A percentile compares a stretch with the other conserved stretches of the same genome.
phyloP scores from a whole-genome alignment of 2,113 vertebrate genomes.

The Chaetorhynchus papuensis region DNA sequence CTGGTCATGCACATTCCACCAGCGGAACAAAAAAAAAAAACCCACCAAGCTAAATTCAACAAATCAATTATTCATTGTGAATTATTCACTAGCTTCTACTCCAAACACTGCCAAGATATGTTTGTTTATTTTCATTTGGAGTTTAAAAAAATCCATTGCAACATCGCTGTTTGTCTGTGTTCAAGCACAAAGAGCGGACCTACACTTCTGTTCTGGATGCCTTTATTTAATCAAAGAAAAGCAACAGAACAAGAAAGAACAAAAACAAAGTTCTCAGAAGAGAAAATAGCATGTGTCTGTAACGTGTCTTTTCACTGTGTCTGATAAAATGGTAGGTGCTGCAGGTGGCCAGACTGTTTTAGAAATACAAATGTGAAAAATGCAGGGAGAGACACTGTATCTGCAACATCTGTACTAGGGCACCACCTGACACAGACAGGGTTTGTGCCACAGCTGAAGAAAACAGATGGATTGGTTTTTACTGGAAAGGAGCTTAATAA shows the following conservation, averaged over 20 bases:
- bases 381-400: neutral
- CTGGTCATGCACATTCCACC: constrained; percentile 49
- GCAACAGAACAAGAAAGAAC: neutral
- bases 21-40: neutral
- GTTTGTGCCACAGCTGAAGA: neutral
- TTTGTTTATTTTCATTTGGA: constrained; percentile 69
- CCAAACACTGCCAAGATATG: constrained; percentile 58
- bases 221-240: constrained; percentile 38
- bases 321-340: neutral
- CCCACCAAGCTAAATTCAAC: constrained; percentile 58
- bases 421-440: neutral
- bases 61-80: constrained; percentile 74
- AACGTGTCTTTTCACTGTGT: neutral
- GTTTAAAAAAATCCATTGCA: constrained; percentile 56
- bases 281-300: neutral
- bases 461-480: neutral
- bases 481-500: neutral
- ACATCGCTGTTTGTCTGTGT: constrained; percentile 49
- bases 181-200: constrained; percentile 37
- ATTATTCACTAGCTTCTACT: constrained; percentile 68
- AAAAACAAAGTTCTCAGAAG: constrained; percentile 22
- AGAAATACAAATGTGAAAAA: neutral
- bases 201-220: constrained; percentile 14
- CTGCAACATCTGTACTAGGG: neutral
- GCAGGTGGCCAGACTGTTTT: neutral